These are phyloP conservation scores for Aphelenchoides avenae DNA, from an alignment of 1,140 invertebrate species.

Conservation along the genomic window DNA sequence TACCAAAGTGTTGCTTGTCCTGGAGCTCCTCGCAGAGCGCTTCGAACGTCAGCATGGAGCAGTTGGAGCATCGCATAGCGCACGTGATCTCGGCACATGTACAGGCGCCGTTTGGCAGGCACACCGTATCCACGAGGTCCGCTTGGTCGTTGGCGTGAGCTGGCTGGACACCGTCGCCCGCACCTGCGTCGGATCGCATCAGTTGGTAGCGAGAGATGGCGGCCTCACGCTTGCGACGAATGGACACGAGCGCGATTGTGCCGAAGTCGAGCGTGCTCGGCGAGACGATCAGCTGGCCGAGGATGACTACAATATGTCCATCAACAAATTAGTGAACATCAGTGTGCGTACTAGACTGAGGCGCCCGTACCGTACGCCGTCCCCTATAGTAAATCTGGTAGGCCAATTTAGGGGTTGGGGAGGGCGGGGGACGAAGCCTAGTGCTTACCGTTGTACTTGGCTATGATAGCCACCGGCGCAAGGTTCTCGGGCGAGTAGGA, in stretches of 20 bases:
- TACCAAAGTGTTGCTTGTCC: conserved; percentile 2
- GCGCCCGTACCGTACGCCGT: no score
- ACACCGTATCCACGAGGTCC: conserved; percentile 34
- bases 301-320: conserved; percentile 19
- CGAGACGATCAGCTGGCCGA: conserved; percentile 34
- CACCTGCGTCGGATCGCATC: no score
- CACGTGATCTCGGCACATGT: conserved; percentile 42
- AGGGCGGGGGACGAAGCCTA: no score
- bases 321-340: background rate
- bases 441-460: conserved; percentile 20
- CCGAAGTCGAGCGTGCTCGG: conserved; percentile 23
- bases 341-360: background rate
- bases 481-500: conserved; percentile 21
- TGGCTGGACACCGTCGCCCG: no score
- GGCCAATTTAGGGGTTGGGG: no score
- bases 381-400: no score
- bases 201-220: no score
- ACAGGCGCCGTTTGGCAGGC: conserved; percentile 35
- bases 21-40: conserved; percentile 28
- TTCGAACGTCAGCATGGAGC: conserved; percentile 23
- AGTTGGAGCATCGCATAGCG: conserved; percentile 28
- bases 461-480: conserved; percentile 31
- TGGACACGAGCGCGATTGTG: no score
- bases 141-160: background rate
- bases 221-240: conserved; percentile 8